Evolutionary conservation across 2,113 vertebrate species (phyloP).

Genomic region (Cacatua alba): DNA sequence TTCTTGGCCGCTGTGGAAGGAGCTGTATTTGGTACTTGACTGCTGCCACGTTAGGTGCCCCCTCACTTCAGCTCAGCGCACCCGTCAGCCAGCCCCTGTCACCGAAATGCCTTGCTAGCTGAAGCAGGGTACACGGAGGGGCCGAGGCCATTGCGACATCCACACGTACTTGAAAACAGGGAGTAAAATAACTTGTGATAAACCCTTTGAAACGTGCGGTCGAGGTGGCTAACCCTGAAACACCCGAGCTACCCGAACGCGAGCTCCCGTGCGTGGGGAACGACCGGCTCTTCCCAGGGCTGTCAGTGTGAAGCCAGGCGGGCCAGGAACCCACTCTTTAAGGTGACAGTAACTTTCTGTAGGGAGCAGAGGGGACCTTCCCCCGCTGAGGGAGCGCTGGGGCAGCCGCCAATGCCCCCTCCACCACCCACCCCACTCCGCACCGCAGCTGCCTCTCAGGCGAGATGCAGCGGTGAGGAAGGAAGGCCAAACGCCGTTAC

Average conservation of each 20-base stretch:
- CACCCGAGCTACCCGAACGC: not conserved
- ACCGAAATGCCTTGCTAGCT: rapidly evolving
- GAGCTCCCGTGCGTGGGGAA: not conserved
- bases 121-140: not conserved
- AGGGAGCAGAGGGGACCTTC: not conserved
- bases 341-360: not conserved
- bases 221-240: not conserved
- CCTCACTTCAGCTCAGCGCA: rapidly evolving
- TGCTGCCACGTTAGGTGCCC: not conserved
- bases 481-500: rapidly evolving
- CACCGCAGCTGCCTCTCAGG: not conserved
- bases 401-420: not conserved
- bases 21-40: rapidly evolving
- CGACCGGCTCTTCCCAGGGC: not conserved
- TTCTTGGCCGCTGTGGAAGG: not conserved
- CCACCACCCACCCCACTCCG: rapidly evolving
- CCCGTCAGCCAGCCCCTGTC: not conserved
- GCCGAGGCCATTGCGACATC: rapidly evolving
- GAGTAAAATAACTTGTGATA: not conserved
- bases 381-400: not conserved
- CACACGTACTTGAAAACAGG: not conserved
- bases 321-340: not conserved
- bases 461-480: not conserved
- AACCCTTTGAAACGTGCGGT: not conserved
- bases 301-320: not conserved